Base-by-base conservation (phyloP, 2,888 invertebrate genomes). In the Tethea ocularis region DNA sequence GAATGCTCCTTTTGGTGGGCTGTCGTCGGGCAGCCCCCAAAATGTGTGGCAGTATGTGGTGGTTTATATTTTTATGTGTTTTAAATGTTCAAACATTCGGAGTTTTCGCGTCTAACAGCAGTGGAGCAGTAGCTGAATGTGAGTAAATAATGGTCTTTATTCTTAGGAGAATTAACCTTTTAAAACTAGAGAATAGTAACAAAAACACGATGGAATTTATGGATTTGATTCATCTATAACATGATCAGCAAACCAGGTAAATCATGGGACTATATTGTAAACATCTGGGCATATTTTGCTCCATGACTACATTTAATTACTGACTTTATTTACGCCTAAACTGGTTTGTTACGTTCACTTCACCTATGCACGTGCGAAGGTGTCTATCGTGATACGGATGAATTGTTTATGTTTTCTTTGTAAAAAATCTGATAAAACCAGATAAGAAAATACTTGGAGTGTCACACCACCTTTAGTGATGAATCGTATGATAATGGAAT, bases 11-110 rank as follows among this genome's bases (percentile, higher is more conserved):
- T 88, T 91, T 88, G 88, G 90, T 87, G 93, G 93, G 93, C 92
- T 93, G 93, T 93, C 91, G 81, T 77, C 79, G 83, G 92, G 87
- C 93, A 92, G 92, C 92, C 93, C 91, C 88, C 86, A 89, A 91
- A 88, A 88, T 83, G 78, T 82, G 89, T 91, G 87, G 82, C 86
- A 92, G 80, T 80, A 93, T 93, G 93, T 93, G 92, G 93, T 93
- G 89, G 89, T 91, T 89, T 83, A 75, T 91, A 80, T 82, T 92
- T 78, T 77, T 93, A 69, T 91, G 92, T 92, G 89, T 88, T 76
- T 71, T 91, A 65, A 89, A 86, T 75, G 74, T 84, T 71, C 86
- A 89, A 80, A 84, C 87, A 70, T 85, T 88, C 74, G 88, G 83
- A 82, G 90, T 87, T 61, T 74, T 84, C 58, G 89, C 90, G 67